phyloP scores from a whole-genome alignment of 1,140 invertebrate genomes.

The Philotrypesis tridentata region DNA sequence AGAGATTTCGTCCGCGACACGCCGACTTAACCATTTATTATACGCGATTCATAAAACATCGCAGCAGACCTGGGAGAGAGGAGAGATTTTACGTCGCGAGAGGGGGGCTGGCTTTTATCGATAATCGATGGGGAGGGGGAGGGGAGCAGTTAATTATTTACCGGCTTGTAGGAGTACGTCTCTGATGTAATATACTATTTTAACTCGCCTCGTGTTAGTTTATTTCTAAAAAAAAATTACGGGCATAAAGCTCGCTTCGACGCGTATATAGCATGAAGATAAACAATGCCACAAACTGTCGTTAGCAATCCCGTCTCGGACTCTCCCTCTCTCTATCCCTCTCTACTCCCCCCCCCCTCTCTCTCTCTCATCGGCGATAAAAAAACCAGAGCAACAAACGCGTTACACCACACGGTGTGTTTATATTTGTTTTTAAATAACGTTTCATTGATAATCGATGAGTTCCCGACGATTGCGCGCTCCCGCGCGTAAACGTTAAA shows the following conservation, averaged over 20 bases:
- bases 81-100: too few species aligned
- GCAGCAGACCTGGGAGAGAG: too few species aligned
- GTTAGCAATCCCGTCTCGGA: not conserved
- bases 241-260: not conserved
- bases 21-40: too few species aligned
- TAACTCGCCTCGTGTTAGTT: not conserved
- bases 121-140: not conserved
- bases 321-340: too few species aligned
- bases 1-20: too few species aligned
- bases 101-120: not conserved
- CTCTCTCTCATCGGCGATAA: not conserved
- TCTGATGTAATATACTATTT: too few species aligned
- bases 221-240: not conserved
- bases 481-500: not conserved
- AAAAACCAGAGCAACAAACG: not conserved
- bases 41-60: too few species aligned
- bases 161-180: too few species aligned
- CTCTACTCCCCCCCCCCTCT: too few species aligned
- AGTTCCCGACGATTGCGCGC: not conserved
- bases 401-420: not conserved
- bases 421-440: not conserved
- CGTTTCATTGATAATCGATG: not conserved
- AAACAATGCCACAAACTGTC: not conserved
- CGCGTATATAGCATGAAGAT: not conserved
- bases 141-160: not conserved